These are phyloP conservation scores for Xanthia icteritia DNA, from an alignment of 2,888 invertebrate species.

Conservation along the genomic window DNA sequence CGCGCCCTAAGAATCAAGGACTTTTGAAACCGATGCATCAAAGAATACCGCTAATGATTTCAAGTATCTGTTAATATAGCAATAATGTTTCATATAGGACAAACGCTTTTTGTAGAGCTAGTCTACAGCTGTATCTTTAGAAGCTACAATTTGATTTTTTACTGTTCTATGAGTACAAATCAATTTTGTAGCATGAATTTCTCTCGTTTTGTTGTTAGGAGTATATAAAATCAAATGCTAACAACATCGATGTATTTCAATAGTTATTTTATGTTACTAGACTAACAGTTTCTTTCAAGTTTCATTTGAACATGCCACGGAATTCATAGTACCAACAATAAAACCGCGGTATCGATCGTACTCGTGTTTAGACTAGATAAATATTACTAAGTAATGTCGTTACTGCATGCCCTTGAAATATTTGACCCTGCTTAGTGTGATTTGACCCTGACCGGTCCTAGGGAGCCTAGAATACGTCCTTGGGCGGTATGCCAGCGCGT, in stretches of 20 bases:
- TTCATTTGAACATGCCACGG: conserved; percentile 35
- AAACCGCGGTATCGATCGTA: conserved; percentile 6
- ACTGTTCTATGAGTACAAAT: neutral
- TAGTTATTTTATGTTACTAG: conserved; percentile 1
- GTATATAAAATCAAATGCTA: neutral
- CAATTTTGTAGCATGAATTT: neutral
- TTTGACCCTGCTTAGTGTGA: conserved; percentile 62
- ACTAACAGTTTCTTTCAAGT: conserved; percentile 10
- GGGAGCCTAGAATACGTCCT: conserved; percentile 84
- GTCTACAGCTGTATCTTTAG: conserved; percentile 1
- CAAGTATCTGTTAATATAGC: conserved; percentile 17
- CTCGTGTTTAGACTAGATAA: conserved; percentile 20
- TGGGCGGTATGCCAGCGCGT: conserved; percentile 82
- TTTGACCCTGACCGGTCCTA: conserved; percentile 86
- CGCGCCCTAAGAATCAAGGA: conserved; percentile 46
- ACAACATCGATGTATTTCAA: conserved; percentile 6
- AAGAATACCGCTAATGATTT: conserved; percentile 39
- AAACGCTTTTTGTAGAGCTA: conserved; percentile 10
- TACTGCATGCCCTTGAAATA: conserved; percentile 56
- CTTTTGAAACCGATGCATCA: conserved; percentile 22
- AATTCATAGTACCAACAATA: conserved; percentile 4
- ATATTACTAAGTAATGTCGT: conserved; percentile 33
- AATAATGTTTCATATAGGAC: conserved; percentile 8
- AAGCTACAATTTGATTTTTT: conserved; percentile 7
- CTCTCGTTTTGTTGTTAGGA: neutral